Percentiles rank a stretch among this genome's conserved stretches.
Conservation (phyloP, 2,888 invertebrate genomes). For the Dendrolimus pini region DNA sequence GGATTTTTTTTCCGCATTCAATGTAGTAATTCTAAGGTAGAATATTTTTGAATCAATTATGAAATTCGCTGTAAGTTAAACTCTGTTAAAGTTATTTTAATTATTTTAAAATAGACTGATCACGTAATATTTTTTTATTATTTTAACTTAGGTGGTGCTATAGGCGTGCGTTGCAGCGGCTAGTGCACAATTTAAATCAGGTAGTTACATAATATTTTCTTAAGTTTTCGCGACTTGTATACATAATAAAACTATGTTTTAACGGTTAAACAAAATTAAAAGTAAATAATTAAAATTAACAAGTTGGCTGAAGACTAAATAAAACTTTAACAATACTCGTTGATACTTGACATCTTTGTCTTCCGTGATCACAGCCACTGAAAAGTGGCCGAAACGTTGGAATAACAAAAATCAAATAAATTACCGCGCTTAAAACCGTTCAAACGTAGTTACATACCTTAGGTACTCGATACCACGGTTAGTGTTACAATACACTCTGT, state of each 20-base stretch:
- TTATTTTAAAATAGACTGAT: neutral
- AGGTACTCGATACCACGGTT: conserved; percentile 11
- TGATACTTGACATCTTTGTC: too few species aligned
- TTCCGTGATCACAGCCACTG: too few species aligned
- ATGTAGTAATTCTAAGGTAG: conserved; percentile 63
- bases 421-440: too few species aligned
- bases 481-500: conserved; percentile 12
- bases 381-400: too few species aligned
- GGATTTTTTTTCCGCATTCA: conserved; percentile 59
- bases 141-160: conserved; percentile 32
- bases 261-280: too few species aligned
- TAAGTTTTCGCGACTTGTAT: too few species aligned
- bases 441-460: too few species aligned
- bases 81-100: conserved; percentile 7
- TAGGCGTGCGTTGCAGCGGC: conserved; percentile 40
- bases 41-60: conserved; percentile 38
- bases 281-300: too few species aligned
- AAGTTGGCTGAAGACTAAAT: too few species aligned
- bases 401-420: too few species aligned
- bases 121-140: conserved; percentile 2
- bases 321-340: too few species aligned
- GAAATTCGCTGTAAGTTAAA: conserved; percentile 56
- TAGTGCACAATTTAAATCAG: conserved; percentile 11
- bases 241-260: too few species aligned
- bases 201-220: conserved; percentile 7